Evolutionary conservation across 2,888 invertebrate species (phyloP).

Genomic region (Lithophane socia): DNA sequence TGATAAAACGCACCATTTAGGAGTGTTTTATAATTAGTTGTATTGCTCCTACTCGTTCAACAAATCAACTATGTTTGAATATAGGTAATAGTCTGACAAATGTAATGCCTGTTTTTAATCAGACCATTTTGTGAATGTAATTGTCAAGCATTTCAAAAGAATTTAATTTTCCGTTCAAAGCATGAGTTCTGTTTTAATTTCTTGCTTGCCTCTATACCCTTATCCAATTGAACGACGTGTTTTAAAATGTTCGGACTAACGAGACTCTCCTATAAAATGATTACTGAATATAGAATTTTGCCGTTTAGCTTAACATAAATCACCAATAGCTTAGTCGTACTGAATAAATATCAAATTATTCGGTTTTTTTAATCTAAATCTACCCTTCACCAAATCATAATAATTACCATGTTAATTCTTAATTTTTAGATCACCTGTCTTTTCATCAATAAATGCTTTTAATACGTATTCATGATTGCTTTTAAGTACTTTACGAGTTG

Average conservation of each 20-base stretch:
- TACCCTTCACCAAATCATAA: conserved; percentile 11
- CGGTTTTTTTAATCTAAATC: background rate
- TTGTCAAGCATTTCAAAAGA: background rate
- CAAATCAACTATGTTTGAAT: background rate
- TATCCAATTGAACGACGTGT: background rate
- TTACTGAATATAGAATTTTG: no score
- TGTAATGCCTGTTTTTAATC: background rate
- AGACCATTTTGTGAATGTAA: no score
- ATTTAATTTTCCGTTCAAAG: background rate
- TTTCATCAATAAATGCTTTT: background rate
- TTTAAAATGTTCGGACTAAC: background rate
- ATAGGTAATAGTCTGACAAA: background rate
- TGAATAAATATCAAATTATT: conserved; percentile 29
- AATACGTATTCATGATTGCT: background rate
- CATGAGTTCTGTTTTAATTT: background rate
- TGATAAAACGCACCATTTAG: background rate
- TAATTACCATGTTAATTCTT: background rate
- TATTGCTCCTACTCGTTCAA: background rate
- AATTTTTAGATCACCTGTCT: conserved; percentile 9
- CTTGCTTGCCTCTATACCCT: background rate
- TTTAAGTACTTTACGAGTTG: conserved; percentile 1
- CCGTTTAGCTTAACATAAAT: background rate
- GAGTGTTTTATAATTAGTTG: background rate
- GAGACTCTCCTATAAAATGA: background rate
- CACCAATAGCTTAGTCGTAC: background rate